phyloP scores from a whole-genome alignment of 2,113 vertebrate species.

The Smithornis capensis region DNA sequence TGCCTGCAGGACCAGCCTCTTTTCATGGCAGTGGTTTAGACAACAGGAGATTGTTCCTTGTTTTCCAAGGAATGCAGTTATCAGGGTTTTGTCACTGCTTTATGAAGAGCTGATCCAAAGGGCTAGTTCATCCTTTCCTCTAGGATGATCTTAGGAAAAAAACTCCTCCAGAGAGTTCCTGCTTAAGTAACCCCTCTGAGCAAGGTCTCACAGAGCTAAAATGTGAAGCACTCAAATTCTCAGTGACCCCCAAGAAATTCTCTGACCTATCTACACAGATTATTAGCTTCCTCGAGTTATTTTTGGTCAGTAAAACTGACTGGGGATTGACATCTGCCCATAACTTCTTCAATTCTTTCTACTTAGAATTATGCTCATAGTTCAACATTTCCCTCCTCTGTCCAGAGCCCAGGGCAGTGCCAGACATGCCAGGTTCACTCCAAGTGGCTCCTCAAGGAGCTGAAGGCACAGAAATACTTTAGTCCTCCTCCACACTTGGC shows the following conservation, averaged over 20 bases:
- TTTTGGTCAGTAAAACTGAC: background rate
- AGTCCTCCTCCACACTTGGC: background rate
- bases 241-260: background rate
- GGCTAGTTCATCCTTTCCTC: background rate
- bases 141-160: background rate
- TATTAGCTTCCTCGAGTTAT: background rate
- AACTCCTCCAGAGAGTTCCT: background rate
- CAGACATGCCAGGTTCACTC: background rate
- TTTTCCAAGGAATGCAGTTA: background rate
- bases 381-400: background rate
- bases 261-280: background rate
- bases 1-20: background rate
- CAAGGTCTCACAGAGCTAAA: background rate
- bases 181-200: background rate
- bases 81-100: background rate
- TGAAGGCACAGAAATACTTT: background rate
- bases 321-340: background rate
- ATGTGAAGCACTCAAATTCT: background rate
- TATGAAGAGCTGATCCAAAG: background rate
- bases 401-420: background rate
- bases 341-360: background rate
- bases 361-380: background rate
- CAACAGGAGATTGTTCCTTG: background rate
- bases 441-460: background rate
- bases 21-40: background rate